phyloP scores from a whole-genome alignment of 2,113 vertebrate genomes.

The Elanus axillaris region DNA sequence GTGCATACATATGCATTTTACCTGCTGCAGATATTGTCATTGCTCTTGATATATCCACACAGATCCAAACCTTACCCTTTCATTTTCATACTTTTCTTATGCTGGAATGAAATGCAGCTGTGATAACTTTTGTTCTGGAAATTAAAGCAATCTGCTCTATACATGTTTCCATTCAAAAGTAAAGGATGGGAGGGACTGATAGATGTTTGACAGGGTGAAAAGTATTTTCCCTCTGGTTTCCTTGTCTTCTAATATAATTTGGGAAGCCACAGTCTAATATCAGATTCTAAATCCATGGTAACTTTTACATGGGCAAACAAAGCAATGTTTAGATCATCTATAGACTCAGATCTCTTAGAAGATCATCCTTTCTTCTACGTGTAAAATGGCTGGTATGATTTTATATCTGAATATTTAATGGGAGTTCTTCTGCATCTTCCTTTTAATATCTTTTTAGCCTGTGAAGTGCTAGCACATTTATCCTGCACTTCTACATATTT shows the following conservation, averaged over 20 bases:
- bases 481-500: not conserved
- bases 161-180: not conserved
- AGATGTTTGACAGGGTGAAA: not conserved
- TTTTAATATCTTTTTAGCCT: not conserved
- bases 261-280: not conserved
- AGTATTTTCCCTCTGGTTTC: not conserved
- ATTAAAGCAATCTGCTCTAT: not conserved
- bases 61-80: not conserved
- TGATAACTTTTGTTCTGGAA: not conserved
- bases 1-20: not conserved
- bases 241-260: not conserved
- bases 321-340: not conserved
- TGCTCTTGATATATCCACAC: not conserved
- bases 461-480: not conserved
- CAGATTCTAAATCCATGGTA: not conserved
- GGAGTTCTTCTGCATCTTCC: not conserved
- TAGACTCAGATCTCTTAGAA: not conserved
- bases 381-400: not conserved
- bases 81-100: not conserved
- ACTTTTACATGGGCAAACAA: not conserved
- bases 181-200: not conserved
- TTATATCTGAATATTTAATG: not conserved
- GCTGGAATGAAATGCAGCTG: not conserved
- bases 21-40: not conserved
- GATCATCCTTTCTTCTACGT: not conserved